A percentile compares a stretch with the other conserved stretches of the same genome.
These are phyloP conservation scores for Rhinopomastus cyanomelas DNA, from an alignment of 2,113 vertebrate genomes.

Conservation along the genomic window DNA sequence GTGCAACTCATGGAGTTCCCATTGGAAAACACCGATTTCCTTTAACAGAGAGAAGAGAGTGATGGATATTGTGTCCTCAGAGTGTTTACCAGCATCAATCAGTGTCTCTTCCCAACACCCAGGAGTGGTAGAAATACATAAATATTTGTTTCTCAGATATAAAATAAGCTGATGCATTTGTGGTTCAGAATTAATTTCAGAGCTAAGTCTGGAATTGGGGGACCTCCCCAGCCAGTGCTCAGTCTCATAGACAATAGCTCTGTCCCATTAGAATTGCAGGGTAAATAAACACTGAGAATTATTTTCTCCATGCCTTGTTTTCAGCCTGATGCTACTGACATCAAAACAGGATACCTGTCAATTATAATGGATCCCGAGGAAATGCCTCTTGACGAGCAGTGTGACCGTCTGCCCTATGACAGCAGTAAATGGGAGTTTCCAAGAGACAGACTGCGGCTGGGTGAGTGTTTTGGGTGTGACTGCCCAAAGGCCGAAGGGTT, in stretches of 20 bases:
- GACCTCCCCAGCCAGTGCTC: not conserved
- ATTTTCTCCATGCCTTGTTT: not conserved
- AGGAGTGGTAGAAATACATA: not conserved
- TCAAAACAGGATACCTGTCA: constrained; percentile 90
- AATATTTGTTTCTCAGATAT: not conserved
- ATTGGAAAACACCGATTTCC: not conserved
- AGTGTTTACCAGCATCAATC: not conserved
- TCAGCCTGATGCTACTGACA: constrained; percentile 81
- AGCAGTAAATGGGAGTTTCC: constrained; percentile 96
- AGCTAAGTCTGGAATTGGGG: not conserved
- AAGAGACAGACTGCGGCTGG: constrained; percentile 84
- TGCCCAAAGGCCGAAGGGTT: not conserved
- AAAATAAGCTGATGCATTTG: not conserved
- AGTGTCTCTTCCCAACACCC: not conserved
- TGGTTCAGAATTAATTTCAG: not conserved
- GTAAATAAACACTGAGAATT: not conserved
- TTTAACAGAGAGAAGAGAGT: not conserved
- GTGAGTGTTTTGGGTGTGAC: constrained; percentile 42
- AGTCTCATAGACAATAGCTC: not conserved
- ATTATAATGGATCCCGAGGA: constrained; percentile 95
- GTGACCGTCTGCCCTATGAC: constrained; percentile 90
- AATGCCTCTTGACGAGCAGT: constrained; percentile 90
- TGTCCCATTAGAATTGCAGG: not conserved
- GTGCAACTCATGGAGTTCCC: not conserved
- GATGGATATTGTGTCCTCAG: not conserved